Conservation (phyloP, 2,888 invertebrate species). For the Perizoma affinitatum region DNA sequence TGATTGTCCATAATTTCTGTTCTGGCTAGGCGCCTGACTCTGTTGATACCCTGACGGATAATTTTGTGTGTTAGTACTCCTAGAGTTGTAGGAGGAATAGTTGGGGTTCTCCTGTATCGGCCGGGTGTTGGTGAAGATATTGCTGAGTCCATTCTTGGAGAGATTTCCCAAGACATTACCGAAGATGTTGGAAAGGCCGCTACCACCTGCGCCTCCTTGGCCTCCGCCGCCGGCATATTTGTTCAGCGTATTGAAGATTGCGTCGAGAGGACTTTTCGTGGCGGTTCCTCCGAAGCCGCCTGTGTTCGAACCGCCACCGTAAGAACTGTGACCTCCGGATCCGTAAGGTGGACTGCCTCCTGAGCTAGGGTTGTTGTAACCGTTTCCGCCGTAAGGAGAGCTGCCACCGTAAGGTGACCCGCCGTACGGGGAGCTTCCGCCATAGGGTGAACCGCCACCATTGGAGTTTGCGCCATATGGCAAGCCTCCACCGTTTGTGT, state of each 20-base stretch:
- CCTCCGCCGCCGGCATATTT: conserved; percentile 57
- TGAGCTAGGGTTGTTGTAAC: conserved; percentile 30
- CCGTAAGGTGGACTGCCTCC: conserved; percentile 38
- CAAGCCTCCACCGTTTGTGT: conserved; percentile 46
- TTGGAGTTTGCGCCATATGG: conserved; percentile 42
- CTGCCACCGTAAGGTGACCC: conserved; percentile 48
- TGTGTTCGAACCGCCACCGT: conserved; percentile 38
- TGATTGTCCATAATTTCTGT: conserved; percentile 66
- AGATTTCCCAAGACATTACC: conserved; percentile 68
- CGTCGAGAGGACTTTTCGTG: conserved; percentile 56
- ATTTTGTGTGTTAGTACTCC: conserved; percentile 69
- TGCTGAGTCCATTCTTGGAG: conserved; percentile 70
- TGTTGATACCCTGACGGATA: conserved; percentile 73
- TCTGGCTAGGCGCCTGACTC: conserved; percentile 60
- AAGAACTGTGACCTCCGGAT: conserved; percentile 39
- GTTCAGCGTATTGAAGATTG: conserved; percentile 58
- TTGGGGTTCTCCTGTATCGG: conserved; percentile 77
- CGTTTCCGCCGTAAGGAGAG: conserved; percentile 41
- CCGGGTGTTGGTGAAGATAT: conserved; percentile 69
- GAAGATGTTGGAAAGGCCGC: conserved; percentile 67
- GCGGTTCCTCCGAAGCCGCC: conserved; percentile 44
- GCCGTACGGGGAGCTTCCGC: conserved; percentile 47
- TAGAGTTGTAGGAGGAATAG: conserved; percentile 69
- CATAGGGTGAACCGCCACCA: conserved; percentile 33
- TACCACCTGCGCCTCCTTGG: conserved; percentile 42